phyloP scores from a whole-genome alignment of 2,797 vertebrate species.

The Rachycentron canadum region DNA sequence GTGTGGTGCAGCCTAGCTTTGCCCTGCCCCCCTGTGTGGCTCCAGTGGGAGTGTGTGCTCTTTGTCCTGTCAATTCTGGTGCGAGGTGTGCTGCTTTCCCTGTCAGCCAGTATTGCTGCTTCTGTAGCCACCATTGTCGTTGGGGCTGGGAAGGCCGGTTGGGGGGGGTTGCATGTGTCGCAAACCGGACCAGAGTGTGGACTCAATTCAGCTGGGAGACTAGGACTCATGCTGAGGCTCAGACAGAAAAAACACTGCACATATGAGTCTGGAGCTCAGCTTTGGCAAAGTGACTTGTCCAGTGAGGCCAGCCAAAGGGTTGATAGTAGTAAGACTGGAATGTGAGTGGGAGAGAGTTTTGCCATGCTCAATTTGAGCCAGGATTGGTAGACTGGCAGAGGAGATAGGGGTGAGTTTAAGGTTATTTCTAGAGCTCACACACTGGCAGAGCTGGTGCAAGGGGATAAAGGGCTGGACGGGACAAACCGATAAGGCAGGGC shows the following conservation, averaged over 20 bases:
- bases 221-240: slow-evolving; percentile 34
- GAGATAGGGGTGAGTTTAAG: slow-evolving; percentile 45
- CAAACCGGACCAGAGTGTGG: slow-evolving; percentile 35
- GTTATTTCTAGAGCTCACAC: slow-evolving; percentile 69
- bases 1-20: slow-evolving; percentile 67
- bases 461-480: slow-evolving; percentile 49
- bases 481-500: slow-evolving; percentile 57
- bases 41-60: slow-evolving; percentile 70
- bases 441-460: slow-evolving; percentile 42
- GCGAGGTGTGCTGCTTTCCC: slow-evolving; percentile 63
- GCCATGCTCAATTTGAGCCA: slow-evolving; percentile 67
- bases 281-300: slow-evolving; percentile 63
- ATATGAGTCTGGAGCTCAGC: slow-evolving; percentile 50
- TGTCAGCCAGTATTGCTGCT: slow-evolving; percentile 50
- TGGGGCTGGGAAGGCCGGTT: not conserved
- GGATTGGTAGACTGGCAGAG: slow-evolving; percentile 67
- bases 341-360: slow-evolving; percentile 59
- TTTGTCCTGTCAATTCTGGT: slow-evolving; percentile 80
- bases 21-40: slow-evolving; percentile 58
- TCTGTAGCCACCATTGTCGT: slow-evolving; percentile 23
- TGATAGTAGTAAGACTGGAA: slow-evolving; percentile 54
- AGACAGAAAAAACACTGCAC: slow-evolving; percentile 39
- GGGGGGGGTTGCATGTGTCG: not conserved
- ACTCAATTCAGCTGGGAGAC: slow-evolving; percentile 38
- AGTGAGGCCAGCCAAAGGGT: slow-evolving; percentile 54